Conservation (phyloP, 2,888 invertebrate genomes). For the Brachynemurus nebulosus region DNA sequence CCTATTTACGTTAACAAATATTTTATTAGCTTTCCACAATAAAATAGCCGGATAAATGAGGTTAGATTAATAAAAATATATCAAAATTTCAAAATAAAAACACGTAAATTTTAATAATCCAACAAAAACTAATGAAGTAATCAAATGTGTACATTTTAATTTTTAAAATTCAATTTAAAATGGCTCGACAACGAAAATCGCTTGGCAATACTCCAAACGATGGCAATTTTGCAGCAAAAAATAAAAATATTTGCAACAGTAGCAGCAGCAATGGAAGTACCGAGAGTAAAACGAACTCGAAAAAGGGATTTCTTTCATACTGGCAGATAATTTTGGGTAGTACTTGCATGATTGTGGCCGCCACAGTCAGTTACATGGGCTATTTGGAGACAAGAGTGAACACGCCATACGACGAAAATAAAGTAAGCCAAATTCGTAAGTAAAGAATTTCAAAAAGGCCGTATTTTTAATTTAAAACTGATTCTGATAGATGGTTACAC, state of each 20-base stretch:
- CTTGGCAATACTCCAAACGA: slow-evolving; percentile 15
- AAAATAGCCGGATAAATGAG: no score
- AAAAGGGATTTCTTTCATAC: slow-evolving; percentile 23
- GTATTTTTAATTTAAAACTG: not conserved
- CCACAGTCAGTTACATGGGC: slow-evolving; percentile 63
- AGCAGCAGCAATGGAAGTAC: slow-evolving; percentile 32
- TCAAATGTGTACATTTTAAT: no score
- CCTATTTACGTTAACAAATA: no score
- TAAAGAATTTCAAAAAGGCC: not conserved
- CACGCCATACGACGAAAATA: slow-evolving; percentile 66
- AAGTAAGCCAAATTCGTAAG: slow-evolving; percentile 35
- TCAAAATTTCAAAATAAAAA: not conserved
- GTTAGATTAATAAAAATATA: not conserved
- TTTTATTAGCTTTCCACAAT: no score
- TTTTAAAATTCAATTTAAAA: not conserved
- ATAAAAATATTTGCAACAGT: slow-evolving; percentile 24
- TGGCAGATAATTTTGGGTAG: slow-evolving; percentile 50
- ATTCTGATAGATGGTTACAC: slow-evolving; percentile 46
- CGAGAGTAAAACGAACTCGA: slow-evolving; percentile 21
- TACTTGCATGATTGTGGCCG: slow-evolving; percentile 51
- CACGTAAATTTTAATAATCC: not conserved
- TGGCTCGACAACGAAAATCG: slow-evolving; percentile 16
- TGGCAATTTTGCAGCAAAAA: slow-evolving; percentile 16
- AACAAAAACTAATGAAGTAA: no score
- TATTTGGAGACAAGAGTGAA: slow-evolving; percentile 81